phyloP scores from a whole-genome alignment of 2,888 invertebrate genomes.

The Anagyrus pseudococci region DNA sequence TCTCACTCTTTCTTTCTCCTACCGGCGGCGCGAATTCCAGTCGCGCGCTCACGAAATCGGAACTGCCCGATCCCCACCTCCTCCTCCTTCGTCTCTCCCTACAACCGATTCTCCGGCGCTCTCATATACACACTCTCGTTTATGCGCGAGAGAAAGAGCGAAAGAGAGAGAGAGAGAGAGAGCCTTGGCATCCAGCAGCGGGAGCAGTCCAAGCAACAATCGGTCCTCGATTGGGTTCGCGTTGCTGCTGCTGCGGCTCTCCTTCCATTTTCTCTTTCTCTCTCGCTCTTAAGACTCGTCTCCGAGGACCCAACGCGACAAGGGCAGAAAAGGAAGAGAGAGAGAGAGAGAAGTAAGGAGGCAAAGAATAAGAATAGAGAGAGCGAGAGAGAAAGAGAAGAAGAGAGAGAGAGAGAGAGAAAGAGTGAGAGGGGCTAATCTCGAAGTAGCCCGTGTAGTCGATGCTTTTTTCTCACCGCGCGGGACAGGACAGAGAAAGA shows the following conservation, averaged over 20 bases:
- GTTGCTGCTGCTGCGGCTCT: neutral
- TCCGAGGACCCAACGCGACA: neutral
- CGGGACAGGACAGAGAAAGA: neutral
- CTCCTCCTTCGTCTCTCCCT: neutral
- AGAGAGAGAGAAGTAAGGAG: neutral
- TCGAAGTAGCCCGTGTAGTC: conserved; percentile 38
- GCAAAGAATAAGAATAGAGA: conserved; percentile 4
- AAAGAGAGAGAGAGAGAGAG: too few species aligned
- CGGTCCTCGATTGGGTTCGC: conserved; percentile 23
- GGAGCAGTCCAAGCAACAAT: conserved; percentile 14
- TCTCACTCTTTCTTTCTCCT: too few species aligned
- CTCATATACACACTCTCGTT: neutral
- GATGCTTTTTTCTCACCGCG: conserved; percentile 39
- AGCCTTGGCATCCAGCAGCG: conserved; percentile 1
- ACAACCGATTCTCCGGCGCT: neutral
- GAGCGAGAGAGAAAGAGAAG: conserved; percentile 15
- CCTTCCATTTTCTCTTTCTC: neutral
- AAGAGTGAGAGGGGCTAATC: conserved; percentile 31
- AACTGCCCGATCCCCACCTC: neutral
- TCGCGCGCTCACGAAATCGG: neutral
- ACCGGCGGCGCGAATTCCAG: too few species aligned
- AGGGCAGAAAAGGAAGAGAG: neutral
- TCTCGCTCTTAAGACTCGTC: conserved; percentile 12
- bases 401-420: conserved; percentile 13
- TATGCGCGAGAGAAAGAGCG: too few species aligned